Evolutionary conservation across 2,888 invertebrate species (phyloP), one percentile per base, ranked within the genome.

Genomic region (Ypsolopha sequella): DNA sequence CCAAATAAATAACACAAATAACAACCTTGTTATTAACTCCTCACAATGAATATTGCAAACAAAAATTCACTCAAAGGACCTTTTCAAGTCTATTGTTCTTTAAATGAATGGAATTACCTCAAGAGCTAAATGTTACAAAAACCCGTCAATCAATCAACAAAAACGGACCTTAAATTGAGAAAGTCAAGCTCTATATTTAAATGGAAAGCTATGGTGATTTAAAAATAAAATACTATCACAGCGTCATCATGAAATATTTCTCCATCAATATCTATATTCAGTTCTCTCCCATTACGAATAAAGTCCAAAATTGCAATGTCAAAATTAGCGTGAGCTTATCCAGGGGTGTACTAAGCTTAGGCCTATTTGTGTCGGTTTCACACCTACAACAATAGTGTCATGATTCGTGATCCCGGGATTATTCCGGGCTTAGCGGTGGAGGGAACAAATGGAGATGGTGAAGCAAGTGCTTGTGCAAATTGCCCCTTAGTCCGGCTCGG

Each of bases 381-480:
- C 86, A 86, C 86, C 85, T 85, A 81, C 84, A 85, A 86, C 86
- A 86, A 86, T 86, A 85, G 86, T 82, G 86, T 81, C 86, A 86
- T 86, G 85, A 86, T 86, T 85, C 85, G 70, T 84, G 82, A 86
- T 82, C 85, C 85, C 8, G 65, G 77, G 85, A 81, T 85, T 79
- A 84, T 81, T 74, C 74, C 65, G 70, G 73, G 68, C 76, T 76
- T 73, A 76, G 76, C 68, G 79, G 77, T 81, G 85, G 77, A 81
- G 85, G 73, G 80, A 81, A 82, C 82, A 85, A 85, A 81, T 81
- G 80, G 78, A 68, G 68, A 67, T 67, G 75, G 71, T 60, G 69
- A 67, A 53, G 75, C 78, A 79, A 80, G 79, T 80, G 76, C 62
- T 66, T 59, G 55, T 51, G 52, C 51, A 55, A 54, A 51, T 46